Conservation (phyloP, 2,888 invertebrate genomes). For the Ischnus inquisitorius region DNA sequence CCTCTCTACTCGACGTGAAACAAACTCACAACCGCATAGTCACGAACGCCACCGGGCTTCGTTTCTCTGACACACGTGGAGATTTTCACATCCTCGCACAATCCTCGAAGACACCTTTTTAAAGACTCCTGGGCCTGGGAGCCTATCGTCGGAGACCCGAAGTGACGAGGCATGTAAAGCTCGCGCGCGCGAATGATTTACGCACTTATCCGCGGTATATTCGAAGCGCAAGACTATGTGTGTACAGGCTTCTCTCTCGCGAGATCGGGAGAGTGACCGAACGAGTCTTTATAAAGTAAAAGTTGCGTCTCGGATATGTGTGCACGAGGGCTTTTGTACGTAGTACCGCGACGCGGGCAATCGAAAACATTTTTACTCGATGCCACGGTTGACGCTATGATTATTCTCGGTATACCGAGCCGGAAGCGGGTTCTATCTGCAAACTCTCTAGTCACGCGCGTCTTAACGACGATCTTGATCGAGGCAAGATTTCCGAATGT, state of each 20-base stretch:
- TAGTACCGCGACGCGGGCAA: neutral
- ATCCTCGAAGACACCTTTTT: neutral
- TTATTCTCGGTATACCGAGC: neutral
- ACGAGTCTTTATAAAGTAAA: slow-evolving; percentile 59
- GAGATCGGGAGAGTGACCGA: slow-evolving; percentile 49
- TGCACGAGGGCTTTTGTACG: neutral
- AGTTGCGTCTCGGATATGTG: slow-evolving; percentile 35
- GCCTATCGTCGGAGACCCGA: neutral
- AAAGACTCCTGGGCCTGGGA: neutral
- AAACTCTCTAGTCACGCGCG: slow-evolving; percentile 18
- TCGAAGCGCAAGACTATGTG: neutral
- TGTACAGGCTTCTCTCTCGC: slow-evolving; percentile 6
- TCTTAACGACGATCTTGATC: neutral
- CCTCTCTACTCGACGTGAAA: slow-evolving; percentile 5
- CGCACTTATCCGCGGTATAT: neutral
- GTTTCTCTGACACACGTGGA: neutral
- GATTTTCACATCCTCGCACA: slow-evolving; percentile 17
- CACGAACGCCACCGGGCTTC: slow-evolving; percentile 7
- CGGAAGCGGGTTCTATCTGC: slow-evolving; percentile 32
- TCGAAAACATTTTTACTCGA: slow-evolving; percentile 25
- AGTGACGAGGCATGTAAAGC: neutral
- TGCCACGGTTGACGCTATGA: neutral
- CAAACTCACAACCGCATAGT: slow-evolving; percentile 40
- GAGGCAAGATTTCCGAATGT: neutral
- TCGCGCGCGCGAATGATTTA: slow-evolving; percentile 25